Base-by-base conservation (phyloP, 2,888 invertebrate genomes). In the Frankliniella fusca region DNA sequence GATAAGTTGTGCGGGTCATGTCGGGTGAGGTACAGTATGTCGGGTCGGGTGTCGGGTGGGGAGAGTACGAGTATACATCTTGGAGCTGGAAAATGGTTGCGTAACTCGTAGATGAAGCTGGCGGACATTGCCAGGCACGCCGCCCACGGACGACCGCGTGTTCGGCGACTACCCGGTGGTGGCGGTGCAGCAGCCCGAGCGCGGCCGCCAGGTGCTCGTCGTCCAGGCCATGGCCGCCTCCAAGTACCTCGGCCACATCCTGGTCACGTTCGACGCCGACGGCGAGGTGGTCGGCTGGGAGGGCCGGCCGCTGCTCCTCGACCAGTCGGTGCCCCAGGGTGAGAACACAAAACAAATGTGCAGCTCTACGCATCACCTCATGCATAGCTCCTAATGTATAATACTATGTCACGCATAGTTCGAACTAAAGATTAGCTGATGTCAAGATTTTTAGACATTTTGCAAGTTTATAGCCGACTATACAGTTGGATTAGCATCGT, bases 231-330 rank as follows among this genome's bases (percentile, higher is more conserved):
- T 86, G 82, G 87, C 88, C 10, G 88, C 86, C 85, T 89, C 87
- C 23, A 91, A 91, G 86, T 97, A 95, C 87, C 88, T 97, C 76
- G 96, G 96, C 18, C 91, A 93, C 86, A 89, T 97, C 81, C 92
- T 92, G 48, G 90, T 96, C 0, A 91, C 88, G 85, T 94, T 95
- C 86, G 91, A 96, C 87, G 89, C 90, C 0, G 86, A 89, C 0
- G 95, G 95, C 9, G 90, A 92, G 83, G 88, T 95, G 0, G 87
- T 89, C 11, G 86, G 88, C 12, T 95, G 93, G 91, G 89, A 90
- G n/a, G 96, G 96, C 0, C 90, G 92, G 82, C 95, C 95, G 0
- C 91, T 95, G 83, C 93, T 91, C 85, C 87, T 95, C 86, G 91
- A 92, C 65, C 86, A 88, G 0, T 90, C 90, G 80, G 90, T 94